phyloP scores from a whole-genome alignment of 1,140 invertebrate species.

The Magallana angulata region DNA sequence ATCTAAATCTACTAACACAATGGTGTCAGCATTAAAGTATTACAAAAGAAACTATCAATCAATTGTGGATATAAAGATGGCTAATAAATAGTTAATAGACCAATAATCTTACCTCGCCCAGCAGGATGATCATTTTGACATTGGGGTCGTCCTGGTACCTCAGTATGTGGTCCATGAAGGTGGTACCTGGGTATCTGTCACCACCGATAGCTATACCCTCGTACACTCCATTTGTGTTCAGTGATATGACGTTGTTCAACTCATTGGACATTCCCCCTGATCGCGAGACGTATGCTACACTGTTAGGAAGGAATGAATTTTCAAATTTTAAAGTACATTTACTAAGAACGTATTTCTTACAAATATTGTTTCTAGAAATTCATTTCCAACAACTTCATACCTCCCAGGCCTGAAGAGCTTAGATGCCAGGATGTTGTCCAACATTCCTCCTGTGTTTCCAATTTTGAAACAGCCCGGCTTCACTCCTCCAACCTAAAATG shows the following conservation, averaged over 20 bases:
- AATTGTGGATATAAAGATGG: too few relatives aligned
- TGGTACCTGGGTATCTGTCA: slow-evolving; percentile 98
- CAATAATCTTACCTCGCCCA: slow-evolving; percentile 88
- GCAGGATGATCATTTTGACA: slow-evolving; percentile 95
- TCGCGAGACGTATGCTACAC: slow-evolving; percentile 79
- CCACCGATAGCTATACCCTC: slow-evolving; percentile 99
- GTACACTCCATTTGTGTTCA: slow-evolving; percentile 97
- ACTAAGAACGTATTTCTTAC: too few relatives aligned
- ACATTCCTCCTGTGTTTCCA: slow-evolving; percentile 99
- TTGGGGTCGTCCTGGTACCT: slow-evolving; percentile 87
- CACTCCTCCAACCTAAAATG: slow-evolving; percentile 86
- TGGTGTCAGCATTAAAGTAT: too few relatives aligned
- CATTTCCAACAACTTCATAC: slow-evolving; percentile 67
- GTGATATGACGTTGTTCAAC: slow-evolving; percentile 98
- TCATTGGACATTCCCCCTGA: slow-evolving; percentile 99
- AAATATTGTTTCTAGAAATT: too few relatives aligned
- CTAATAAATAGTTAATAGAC: neutral
- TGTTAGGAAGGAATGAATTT: neutral
- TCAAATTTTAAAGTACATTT: too few relatives aligned
- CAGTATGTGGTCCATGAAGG: slow-evolving; percentile 98
- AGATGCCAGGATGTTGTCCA: slow-evolving; percentile 99
- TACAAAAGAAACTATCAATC: too few relatives aligned
- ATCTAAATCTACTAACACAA: too few relatives aligned
- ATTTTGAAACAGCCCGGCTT: slow-evolving; percentile 99
- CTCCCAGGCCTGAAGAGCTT: slow-evolving; percentile 96